phyloP scores from a whole-genome alignment of 2,797 vertebrate genomes.

The Brachymystax lenok region DNA sequence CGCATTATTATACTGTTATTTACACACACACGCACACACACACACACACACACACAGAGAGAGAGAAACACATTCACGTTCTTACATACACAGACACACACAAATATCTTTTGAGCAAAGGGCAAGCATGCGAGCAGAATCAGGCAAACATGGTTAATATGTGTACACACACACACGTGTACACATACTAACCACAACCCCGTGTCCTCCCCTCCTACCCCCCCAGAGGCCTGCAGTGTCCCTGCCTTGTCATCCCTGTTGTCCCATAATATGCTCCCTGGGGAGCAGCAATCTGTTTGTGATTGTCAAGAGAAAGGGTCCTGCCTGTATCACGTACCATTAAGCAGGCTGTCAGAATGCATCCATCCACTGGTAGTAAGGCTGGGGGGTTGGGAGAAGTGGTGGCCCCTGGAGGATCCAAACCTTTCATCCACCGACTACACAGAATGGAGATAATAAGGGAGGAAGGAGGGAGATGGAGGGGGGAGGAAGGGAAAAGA shows the following conservation, averaged over 20 bases:
- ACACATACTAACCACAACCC: slow-evolving; percentile 4
- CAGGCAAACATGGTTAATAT: not conserved
- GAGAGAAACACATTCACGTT: too few species aligned
- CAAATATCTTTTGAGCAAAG: too few species aligned
- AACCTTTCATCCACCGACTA: slow-evolving; percentile 70
- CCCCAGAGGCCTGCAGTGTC: slow-evolving; percentile 66
- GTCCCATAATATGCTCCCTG: slow-evolving; percentile 71
- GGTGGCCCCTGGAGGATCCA: slow-evolving; percentile 62
- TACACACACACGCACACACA: not conserved
- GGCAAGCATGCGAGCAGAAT: too few species aligned
- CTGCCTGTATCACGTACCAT: slow-evolving; percentile 76
- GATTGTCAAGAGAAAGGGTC: slow-evolving; percentile 73
- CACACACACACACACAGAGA: not conserved
- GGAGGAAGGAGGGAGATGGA: slow-evolving; percentile 52
- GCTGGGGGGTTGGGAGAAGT: slow-evolving; percentile 62
- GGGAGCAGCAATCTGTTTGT: slow-evolving; percentile 80
- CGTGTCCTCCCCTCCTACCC: slow-evolving; percentile 42
- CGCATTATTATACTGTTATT: not conserved
- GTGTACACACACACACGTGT: slow-evolving; percentile 16
- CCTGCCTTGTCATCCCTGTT: slow-evolving; percentile 71
- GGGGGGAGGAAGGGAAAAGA: slow-evolving; percentile 31
- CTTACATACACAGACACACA: not conserved
- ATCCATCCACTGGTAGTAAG: slow-evolving; percentile 49
- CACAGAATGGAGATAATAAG: slow-evolving; percentile 77
- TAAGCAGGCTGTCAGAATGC: slow-evolving; percentile 74